Percentiles rank a stretch among this genome's conserved stretches.
These are phyloP conservation scores for Tragelaphus scriptus DNA, from an alignment of 2,113 vertebrate species.

Conservation along the genomic window DNA sequence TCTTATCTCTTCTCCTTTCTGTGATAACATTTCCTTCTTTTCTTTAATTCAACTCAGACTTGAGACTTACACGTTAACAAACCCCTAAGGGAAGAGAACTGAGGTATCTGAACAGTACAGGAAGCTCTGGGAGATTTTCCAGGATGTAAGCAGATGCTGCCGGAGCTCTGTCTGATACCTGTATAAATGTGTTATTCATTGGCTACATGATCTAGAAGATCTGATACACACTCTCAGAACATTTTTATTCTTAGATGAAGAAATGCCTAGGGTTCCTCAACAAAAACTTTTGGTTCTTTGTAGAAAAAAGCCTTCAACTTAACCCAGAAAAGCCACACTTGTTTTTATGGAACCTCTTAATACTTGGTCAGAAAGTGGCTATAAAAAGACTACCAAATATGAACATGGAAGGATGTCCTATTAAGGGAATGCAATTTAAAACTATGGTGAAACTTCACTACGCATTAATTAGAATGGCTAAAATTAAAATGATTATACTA, in stretches of 20 bases:
- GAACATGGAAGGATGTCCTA: neutral
- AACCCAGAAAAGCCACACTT: neutral
- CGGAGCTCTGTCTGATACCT: neutral
- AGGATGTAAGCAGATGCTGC: neutral
- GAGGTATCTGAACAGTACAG: neutral
- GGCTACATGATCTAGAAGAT: neutral
- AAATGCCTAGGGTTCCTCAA: neutral
- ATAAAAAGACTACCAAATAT: neutral
- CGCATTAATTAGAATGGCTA: neutral
- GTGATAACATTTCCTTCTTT: neutral
- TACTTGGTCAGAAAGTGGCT: neutral
- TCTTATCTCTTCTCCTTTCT: neutral
- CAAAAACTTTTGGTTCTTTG: neutral
- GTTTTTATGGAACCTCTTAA: neutral
- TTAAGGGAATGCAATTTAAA: neutral
- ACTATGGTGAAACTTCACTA: neutral
- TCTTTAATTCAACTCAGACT: neutral
- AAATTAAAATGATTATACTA: neutral
- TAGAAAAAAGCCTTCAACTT: neutral
- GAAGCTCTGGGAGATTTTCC: neutral
- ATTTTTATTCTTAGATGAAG: neutral
- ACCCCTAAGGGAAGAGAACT: neutral
- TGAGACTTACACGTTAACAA: neutral
- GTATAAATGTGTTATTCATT: neutral
- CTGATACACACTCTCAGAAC: neutral